Evolutionary conservation across 2,888 invertebrate species (phyloP).

Genomic region (Cataglyphis livida): DNA sequence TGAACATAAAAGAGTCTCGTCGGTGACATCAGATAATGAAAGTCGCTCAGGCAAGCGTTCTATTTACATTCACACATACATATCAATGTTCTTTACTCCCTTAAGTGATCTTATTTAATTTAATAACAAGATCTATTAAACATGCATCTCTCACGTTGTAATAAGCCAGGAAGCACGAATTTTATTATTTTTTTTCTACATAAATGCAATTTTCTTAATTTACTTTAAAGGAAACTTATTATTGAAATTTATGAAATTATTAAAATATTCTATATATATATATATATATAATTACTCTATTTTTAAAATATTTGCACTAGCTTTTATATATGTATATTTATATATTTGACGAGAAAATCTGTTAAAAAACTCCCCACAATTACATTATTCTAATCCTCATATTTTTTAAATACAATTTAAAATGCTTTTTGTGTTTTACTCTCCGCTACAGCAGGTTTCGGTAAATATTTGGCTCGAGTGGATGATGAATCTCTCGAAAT

Average conservation of each 20-base stretch:
- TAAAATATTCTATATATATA: too few relatives aligned
- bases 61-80: constrained; percentile 21
- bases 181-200: background rate
- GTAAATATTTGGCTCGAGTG: constrained; percentile 26
- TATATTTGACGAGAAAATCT: background rate
- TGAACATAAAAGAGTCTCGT: constrained; percentile 23
- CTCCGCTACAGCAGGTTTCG: background rate
- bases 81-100: constrained; percentile 12
- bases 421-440: constrained; percentile 33
- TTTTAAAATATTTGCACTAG: background rate
- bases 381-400: background rate
- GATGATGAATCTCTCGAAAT: constrained; percentile 19
- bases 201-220: background rate
- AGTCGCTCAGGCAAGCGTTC: constrained; percentile 54
- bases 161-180: background rate
- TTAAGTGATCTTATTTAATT: constrained; percentile 3
- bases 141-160: background rate
- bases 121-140: background rate
- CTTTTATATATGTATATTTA: background rate
- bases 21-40: constrained; percentile 62
- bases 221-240: background rate
- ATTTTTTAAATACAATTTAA: constrained; percentile 20
- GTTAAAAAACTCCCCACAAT: background rate
- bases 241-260: too few relatives aligned
- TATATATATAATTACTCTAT: background rate